Conservation (phyloP, 1,140 invertebrate species). For the Drosophila gunungcola region DNA sequence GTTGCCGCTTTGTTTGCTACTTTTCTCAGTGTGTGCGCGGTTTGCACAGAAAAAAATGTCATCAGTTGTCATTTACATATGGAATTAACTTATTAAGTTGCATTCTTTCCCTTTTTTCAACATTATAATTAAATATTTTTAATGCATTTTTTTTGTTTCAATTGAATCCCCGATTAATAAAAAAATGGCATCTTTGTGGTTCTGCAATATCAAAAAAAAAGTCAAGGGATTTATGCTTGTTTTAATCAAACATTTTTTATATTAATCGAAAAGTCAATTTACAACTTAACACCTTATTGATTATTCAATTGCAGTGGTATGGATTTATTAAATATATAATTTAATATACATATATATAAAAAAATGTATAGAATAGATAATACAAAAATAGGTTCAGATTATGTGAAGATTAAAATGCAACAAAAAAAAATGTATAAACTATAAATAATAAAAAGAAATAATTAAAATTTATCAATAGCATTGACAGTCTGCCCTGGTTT, state of each 20-base stretch:
- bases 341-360: not conserved
- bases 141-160: conserved; percentile 8
- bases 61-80: conserved; percentile 17
- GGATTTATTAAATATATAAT: not conserved
- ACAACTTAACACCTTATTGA: conserved; percentile 8
- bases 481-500: too few relatives aligned
- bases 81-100: not conserved
- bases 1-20: conserved; percentile 40
- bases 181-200: conserved; percentile 1
- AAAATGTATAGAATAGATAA: too few relatives aligned
- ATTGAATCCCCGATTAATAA: not conserved
- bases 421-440: too few relatives aligned
- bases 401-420: not conserved
- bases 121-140: not conserved
- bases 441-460: too few relatives aligned
- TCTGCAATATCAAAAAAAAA: not conserved
- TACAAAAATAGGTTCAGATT: not conserved
- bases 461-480: too few relatives aligned
- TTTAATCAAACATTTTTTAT: not conserved
- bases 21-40: conserved; percentile 14
- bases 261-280: conserved; percentile 7
- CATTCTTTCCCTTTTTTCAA: not conserved
- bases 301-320: not conserved
- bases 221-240: conserved; percentile 1
- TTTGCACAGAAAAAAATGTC: conserved; percentile 18